Base-by-base conservation (phyloP, 2,797 vertebrate species). In the Phoxinus dragarum region DNA sequence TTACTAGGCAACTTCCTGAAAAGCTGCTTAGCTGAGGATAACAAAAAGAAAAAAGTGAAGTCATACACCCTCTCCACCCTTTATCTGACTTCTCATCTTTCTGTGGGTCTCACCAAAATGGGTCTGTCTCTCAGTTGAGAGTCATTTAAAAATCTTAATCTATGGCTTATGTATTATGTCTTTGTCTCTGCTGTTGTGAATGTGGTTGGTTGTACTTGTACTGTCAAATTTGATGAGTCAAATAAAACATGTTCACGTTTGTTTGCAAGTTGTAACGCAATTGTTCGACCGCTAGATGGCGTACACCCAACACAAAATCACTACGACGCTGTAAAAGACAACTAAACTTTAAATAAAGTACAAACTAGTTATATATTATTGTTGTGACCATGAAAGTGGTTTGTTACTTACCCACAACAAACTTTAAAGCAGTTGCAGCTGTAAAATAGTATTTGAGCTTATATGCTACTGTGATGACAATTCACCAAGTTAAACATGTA, bases 1-100 rank as follows among this genome's bases (percentile, higher is more conserved):
- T 52, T 71, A 71, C 66, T n/a, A 27, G 21, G 31, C 21, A 36
- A 71, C 83, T 84, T 84, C 83, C 83, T 84, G 61, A 84, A 71
- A 59, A 27, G 75, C 6, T 49, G 75, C 1, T 84, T 59, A 84
- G 49, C 38, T 77, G 66, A 44, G 38, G 27, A 21, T 9, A 40
- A 40, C 27, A 54, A 40, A 38, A 2, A 9, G 6, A 69, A 84
- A 77, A 76, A 68, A 38, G 16, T 69, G 74, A 84, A 61, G 27
- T 56, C 6, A 42, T n/a, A 71, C 78, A 81, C 40, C 38, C 27
- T 27, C 27, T 61, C 49, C 34, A 5, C 52, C 34, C 52, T 59
- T 52, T 52, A 11, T 11, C 44, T 6, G 27, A 69, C 52, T 77
- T 84, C 47, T 77, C 47, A 42, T 84, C 47, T 67, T 38, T 67